phyloP scores from a whole-genome alignment of 2,113 vertebrate genomes.

The Perccottus glenii region DNA sequence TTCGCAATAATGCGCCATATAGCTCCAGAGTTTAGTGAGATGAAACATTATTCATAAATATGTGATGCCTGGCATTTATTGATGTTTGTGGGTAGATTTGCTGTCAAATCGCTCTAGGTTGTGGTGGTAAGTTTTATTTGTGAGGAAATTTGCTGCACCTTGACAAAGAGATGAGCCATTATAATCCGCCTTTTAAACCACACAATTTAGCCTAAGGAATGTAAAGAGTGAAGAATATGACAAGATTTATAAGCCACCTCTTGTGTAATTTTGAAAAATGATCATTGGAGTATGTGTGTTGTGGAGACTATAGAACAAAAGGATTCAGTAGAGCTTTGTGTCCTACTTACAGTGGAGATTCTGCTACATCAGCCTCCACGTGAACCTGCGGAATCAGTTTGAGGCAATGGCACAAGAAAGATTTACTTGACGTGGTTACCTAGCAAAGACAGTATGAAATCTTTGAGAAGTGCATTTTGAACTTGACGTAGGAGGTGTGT shows the following conservation, averaged over 20 bases:
- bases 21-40: conserved; percentile 67
- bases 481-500: conserved; percentile 25
- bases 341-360: conserved; percentile 55
- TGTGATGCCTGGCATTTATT: conserved; percentile 76
- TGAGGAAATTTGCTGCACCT: conserved; percentile 39
- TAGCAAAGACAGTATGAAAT: conserved; percentile 52
- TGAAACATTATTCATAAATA: conserved; percentile 76
- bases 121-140: conserved; percentile 44
- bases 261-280: conserved; percentile 55
- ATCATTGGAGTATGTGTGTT: conserved; percentile 14
- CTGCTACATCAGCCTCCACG: conserved; percentile 55
- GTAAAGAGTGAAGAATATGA: conserved; percentile 40
- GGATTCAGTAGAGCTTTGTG: conserved; percentile 47
- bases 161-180: conserved; percentile 39
- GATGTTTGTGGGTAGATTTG: conserved; percentile 60
- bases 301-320: conserved; percentile 32
- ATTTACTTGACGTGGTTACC: conserved; percentile 52
- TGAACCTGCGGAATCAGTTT: conserved; percentile 43
- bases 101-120: conserved; percentile 55
- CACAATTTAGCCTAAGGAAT: conserved; percentile 43
- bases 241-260: conserved; percentile 41
- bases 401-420: conserved; percentile 46
- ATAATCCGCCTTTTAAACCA: conserved; percentile 42
- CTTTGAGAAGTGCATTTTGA: conserved; percentile 29
- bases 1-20: conserved; percentile 71